These are phyloP conservation scores for Martes martes DNA, from an alignment of 2,113 vertebrate genomes.

Conservation along the genomic window DNA sequence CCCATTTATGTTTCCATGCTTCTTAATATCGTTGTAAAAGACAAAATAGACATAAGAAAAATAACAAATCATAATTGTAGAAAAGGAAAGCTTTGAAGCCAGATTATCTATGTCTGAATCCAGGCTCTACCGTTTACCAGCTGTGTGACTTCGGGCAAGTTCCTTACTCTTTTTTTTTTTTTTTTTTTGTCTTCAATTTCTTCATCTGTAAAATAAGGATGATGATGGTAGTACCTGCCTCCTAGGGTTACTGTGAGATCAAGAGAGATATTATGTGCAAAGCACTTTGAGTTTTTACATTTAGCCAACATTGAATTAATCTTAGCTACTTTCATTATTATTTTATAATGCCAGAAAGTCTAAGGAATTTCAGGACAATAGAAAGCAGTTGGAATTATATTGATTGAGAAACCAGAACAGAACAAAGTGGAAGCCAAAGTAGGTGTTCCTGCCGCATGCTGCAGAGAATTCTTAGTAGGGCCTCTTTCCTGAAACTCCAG, in stretches of 20 bases:
- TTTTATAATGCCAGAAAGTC: conserved; percentile 9
- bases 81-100: neutral
- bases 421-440: neutral
- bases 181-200: neutral
- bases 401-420: neutral
- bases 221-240: neutral
- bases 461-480: neutral
- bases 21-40: conserved; percentile 12
- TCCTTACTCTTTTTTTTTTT: neutral
- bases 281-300: neutral
- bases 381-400: neutral
- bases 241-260: neutral
- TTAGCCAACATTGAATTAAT: conserved; percentile 2
- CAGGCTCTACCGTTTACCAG: conserved; percentile 28
- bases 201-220: conserved; percentile 39
- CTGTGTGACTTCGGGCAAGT: conserved; percentile 20
- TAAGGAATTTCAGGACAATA: neutral
- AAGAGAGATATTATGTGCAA: neutral
- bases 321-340: conserved; percentile 23
- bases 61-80: neutral
- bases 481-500: neutral
- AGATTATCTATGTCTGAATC: conserved; percentile 20
- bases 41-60: neutral
- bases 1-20: neutral
- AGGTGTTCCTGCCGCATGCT: neutral